phyloP scores from a whole-genome alignment of 2,797 vertebrate genomes.

The Atherinosoma microstoma region DNA sequence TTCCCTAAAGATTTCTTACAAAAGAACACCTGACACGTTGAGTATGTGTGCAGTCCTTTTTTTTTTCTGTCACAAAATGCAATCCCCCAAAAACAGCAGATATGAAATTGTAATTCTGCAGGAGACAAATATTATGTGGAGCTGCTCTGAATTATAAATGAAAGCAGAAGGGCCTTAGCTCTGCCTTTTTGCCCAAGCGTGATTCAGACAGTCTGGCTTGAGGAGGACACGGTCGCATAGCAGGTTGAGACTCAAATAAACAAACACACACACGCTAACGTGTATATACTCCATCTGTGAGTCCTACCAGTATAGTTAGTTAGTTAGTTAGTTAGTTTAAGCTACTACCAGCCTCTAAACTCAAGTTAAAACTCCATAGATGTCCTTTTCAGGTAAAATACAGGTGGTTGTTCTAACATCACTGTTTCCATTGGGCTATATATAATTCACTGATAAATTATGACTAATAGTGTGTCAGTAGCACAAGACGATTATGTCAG shows the following conservation, averaged over 20 bases:
- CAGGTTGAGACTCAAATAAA: conserved; percentile 54
- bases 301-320: no score
- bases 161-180: conserved; percentile 78
- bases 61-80: conserved; percentile 52
- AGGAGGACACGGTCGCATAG: conserved; percentile 58
- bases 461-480: not conserved
- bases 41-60: conserved; percentile 30
- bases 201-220: conserved; percentile 74
- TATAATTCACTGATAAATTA: not conserved
- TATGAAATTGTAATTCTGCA: conserved; percentile 78
- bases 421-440: not conserved
- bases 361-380: not conserved
- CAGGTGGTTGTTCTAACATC: not conserved
- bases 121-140: conserved; percentile 70
- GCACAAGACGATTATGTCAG: no score
- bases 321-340: conserved; percentile 4
- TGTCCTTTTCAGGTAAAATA: not conserved
- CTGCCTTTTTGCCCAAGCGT: conserved; percentile 70
- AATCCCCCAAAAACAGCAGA: conserved; percentile 70
- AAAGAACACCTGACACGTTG: conserved; percentile 63
- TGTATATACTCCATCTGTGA: conserved; percentile 35
- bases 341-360: not conserved
- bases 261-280: conserved; percentile 16
- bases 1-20: conserved; percentile 56
- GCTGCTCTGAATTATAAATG: conserved; percentile 81